Evolutionary conservation across 2,113 vertebrate species (phyloP).

Genomic region (Nesogale talazaci): DNA sequence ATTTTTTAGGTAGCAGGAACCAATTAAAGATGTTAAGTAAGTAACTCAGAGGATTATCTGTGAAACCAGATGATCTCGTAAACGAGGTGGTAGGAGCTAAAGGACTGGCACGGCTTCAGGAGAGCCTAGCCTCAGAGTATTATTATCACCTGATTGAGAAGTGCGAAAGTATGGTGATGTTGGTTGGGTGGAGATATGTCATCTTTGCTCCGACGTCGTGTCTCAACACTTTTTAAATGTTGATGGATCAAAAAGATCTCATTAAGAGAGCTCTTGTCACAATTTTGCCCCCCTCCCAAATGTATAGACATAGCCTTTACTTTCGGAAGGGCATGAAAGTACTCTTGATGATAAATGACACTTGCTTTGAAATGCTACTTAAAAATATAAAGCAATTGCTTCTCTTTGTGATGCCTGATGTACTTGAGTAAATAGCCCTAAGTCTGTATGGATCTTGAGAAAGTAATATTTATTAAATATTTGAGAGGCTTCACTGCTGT

Average conservation of each 20-base stretch:
- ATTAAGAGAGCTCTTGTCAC: not conserved
- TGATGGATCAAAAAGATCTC: constrained; percentile 32
- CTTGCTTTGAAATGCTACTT: constrained; percentile 44
- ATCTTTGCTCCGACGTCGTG: constrained; percentile 15
- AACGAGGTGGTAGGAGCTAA: constrained; percentile 15
- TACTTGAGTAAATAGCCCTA: constrained; percentile 70
- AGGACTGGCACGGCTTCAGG: not conserved
- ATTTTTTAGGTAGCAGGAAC: not conserved
- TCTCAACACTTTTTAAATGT: constrained; percentile 11
- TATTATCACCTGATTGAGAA: constrained; percentile 16
- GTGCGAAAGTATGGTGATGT: not conserved
- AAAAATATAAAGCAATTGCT: constrained; percentile 49
- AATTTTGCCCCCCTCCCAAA: not conserved
- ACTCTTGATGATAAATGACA: constrained; percentile 32
- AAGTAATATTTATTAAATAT: constrained; percentile 74
- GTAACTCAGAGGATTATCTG: not conserved
- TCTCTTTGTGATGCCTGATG: constrained; percentile 60
- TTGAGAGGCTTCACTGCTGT: constrained; percentile 45
- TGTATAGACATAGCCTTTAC: not conserved
- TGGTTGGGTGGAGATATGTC: not conserved
- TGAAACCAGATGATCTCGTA: constrained; percentile 32
- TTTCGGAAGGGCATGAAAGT: not conserved
- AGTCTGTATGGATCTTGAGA: constrained; percentile 62
- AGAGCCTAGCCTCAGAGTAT: not conserved
- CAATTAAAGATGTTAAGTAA: not conserved